Conservation (phyloP, 53 echinoderm and acorn worm genomes). For the Holothuria scabra region DNA sequence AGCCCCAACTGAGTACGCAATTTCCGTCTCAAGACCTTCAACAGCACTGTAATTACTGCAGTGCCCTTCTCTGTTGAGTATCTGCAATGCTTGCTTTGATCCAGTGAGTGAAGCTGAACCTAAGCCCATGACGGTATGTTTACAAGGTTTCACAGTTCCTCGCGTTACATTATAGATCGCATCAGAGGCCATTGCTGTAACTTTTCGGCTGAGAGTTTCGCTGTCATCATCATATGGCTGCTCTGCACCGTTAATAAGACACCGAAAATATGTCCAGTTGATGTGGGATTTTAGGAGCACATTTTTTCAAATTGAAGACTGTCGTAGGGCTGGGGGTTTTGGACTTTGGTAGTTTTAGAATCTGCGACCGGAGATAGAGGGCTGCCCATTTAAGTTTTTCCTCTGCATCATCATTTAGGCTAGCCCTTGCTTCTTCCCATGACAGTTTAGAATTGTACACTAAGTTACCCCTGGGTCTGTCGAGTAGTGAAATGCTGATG, state of each 20-base stretch:
- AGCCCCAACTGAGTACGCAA: constrained; percentile 48
- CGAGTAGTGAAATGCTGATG: too few relatives aligned
- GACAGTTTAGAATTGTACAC: too few relatives aligned
- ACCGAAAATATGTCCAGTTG: constrained; percentile 46
- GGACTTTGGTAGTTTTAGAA: too few relatives aligned
- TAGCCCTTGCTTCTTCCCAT: too few relatives aligned
- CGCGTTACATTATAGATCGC: constrained; percentile 57
- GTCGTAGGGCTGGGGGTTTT: not conserved
- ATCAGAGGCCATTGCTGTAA: constrained; percentile 62
- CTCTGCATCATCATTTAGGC: too few relatives aligned
- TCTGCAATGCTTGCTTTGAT: constrained; percentile 59
- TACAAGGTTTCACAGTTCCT: constrained; percentile 60
- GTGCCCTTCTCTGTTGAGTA: constrained; percentile 64
- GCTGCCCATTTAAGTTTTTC: too few relatives aligned
- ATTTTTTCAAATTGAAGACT: constrained; percentile 58
- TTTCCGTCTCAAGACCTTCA: constrained; percentile 58
- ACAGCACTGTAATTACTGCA: constrained; percentile 48
- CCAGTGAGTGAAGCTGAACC: constrained; percentile 66
- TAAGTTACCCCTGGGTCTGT: too few relatives aligned
- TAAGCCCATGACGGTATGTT: constrained; percentile 58
- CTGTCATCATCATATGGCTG: not conserved
- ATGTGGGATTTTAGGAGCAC: constrained; percentile 41
- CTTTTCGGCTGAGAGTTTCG: constrained; percentile 46
- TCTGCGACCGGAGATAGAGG: too few relatives aligned
- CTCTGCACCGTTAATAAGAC: constrained; percentile 32